A percentile compares a stretch with the other conserved stretches of the same genome.
Evolutionary conservation across 2,888 invertebrate species (phyloP).

Genomic region (Lumbricus terrestris): DNA sequence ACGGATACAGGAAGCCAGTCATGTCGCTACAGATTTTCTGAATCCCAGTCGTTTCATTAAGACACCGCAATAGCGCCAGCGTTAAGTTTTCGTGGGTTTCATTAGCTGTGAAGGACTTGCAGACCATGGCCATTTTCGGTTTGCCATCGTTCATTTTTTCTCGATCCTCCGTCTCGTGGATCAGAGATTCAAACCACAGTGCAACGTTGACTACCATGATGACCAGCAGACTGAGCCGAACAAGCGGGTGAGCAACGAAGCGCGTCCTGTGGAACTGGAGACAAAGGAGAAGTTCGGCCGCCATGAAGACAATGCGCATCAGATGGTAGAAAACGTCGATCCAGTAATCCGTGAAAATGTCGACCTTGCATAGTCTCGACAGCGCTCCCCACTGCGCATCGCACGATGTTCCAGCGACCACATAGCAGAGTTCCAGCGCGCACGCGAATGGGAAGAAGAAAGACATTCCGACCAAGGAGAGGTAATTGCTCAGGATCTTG

Average conservation of each 20-base stretch:
- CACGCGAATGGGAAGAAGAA: not conserved
- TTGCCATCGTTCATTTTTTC: too few species aligned
- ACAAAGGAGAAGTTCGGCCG: not conserved
- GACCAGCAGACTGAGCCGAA: not conserved
- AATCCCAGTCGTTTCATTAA: not conserved
- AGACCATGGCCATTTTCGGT: not conserved
- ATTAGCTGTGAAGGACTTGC: too few species aligned
- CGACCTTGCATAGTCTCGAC: not conserved
- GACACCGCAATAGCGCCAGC: not conserved
- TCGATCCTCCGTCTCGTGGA: not conserved
- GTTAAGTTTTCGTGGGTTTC: not conserved
- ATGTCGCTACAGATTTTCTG: not conserved
- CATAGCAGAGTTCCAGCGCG: not conserved
- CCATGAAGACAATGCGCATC: not conserved
- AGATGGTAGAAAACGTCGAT: not conserved
- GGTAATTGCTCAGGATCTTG: not conserved
- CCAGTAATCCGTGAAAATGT: not conserved
- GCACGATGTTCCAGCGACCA: not conserved
- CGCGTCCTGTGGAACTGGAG: not conserved
- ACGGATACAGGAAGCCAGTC: not conserved
- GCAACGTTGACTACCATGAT: not conserved
- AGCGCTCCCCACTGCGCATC: not conserved
- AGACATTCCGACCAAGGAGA: not conserved
- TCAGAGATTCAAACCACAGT: too few species aligned
- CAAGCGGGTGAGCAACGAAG: not conserved